Evolutionary conservation across 2,113 vertebrate genomes (phyloP).

Genomic region (Calyptommatus sinebrachiatus): DNA sequence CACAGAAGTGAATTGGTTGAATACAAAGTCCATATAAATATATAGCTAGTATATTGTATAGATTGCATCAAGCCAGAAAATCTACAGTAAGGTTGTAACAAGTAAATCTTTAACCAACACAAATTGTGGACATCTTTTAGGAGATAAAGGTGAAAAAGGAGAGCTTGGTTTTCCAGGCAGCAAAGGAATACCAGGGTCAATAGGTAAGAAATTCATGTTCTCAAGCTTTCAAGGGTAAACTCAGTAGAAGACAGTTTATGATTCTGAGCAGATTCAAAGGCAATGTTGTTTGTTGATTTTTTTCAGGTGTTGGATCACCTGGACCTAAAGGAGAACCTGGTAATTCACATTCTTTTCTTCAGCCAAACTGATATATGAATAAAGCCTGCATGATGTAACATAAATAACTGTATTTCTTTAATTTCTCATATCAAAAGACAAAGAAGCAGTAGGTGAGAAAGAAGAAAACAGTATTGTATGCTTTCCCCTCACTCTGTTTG

Average conservation of each 20-base stretch:
- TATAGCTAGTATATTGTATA: neutral
- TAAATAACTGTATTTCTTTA: neutral
- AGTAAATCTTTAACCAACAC: neutral
- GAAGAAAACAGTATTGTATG: neutral
- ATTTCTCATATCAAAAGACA: neutral
- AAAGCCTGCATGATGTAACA: neutral
- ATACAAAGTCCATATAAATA: neutral
- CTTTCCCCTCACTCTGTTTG: neutral
- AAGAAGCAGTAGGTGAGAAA: neutral
- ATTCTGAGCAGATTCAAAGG: neutral
- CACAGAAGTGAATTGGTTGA: neutral
- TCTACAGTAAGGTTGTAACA: neutral
- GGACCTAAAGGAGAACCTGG: constrained; percentile 31
- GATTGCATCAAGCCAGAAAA: neutral
- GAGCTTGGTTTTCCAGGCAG: neutral
- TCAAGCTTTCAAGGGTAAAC: neutral
- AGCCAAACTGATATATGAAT: neutral
- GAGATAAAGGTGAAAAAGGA: constrained; percentile 33
- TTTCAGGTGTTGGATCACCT: constrained; percentile 13
- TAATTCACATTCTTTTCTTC: neutral
- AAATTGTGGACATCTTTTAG: constrained; percentile 9
- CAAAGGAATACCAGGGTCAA: constrained; percentile 13
- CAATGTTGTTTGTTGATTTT: neutral
- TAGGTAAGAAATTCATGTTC: neutral
- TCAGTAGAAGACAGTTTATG: neutral